phyloP scores from a whole-genome alignment of 2,113 vertebrate species.

The Ondatra zibethicus region DNA sequence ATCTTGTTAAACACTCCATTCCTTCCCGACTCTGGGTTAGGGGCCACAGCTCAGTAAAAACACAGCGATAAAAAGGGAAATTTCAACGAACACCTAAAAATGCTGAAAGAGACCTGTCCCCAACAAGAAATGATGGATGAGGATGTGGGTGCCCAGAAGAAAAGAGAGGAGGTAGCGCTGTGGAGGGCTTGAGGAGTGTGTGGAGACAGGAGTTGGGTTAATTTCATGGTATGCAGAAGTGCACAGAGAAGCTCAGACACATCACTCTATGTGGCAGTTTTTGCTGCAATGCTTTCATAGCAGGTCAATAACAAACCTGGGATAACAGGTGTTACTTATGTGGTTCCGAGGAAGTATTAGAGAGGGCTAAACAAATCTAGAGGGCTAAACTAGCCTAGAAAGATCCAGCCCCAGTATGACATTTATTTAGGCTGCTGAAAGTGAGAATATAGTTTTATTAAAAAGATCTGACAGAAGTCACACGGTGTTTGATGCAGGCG shows the following conservation, averaged over 20 bases:
- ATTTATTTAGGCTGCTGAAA: constrained; percentile 89
- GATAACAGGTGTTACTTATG: constrained; percentile 1
- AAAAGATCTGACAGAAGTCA: constrained; percentile 91
- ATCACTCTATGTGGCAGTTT: neutral
- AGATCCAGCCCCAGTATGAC: constrained; percentile 74
- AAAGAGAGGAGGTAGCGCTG: neutral
- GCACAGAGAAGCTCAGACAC: constrained; percentile 9
- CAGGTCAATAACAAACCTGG: constrained; percentile 48
- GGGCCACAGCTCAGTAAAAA: constrained; percentile 71
- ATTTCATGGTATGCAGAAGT: neutral
- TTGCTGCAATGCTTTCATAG: neutral
- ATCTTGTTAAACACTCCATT: constrained; percentile 81
- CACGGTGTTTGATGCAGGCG: constrained; percentile 87
- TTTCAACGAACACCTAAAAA: neutral
- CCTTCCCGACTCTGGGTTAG: constrained; percentile 72
- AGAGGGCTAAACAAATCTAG: constrained; percentile 69
- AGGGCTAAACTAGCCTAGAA: constrained; percentile 78
- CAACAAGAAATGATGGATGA: neutral
- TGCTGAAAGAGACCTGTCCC: neutral
- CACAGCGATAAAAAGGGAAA: neutral
- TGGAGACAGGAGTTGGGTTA: constrained; percentile 13
- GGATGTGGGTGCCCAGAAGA: neutral
- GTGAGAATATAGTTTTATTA: constrained; percentile 87
- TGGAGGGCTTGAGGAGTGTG: constrained; percentile 45
- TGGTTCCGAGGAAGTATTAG: neutral